Evolutionary conservation across 2,797 vertebrate species (phyloP), one percentile per base, ranked within the genome.

Genomic region (Galago senegalensis): DNA sequence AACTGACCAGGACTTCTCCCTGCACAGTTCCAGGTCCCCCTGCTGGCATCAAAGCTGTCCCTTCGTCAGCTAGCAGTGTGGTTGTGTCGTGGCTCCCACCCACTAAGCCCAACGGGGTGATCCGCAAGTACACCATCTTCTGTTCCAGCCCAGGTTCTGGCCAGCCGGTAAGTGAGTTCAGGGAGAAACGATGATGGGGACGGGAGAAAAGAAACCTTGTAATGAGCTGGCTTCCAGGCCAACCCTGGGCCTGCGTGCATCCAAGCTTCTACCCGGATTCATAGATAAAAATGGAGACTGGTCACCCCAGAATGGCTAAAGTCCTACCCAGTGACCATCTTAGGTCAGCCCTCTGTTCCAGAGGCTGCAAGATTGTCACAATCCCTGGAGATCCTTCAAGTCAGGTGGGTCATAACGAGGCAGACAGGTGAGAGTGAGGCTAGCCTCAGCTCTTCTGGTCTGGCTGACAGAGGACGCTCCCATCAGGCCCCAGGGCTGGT

Each of bases 121-220:
- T 99, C 98, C 99, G 99, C 96, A 99, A 99, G 94, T 99, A 99
- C 98, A 99, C 99, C 98, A 99, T 99, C 98, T 99, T 99, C 99
- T 99, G 99, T 99, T 99, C 99, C 98, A 99, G 99, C 98, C 99
- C 99, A 0, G 99, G 99, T 77, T 99, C 99, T 3, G 99, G 99
- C 93, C 99, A 99, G 98, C 99, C 99, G 97, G 99, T 99, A 98
- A 98, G 99, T 96, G 67, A 2, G 16, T 12, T 5, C 46, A 27
- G 16, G 5, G 46, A 43, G 18, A 29, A 72, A 81, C 5, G n/a
- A 23, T 9, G 34, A 53, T 27, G 21, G 23, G 20, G 2, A 11
- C 12, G 25, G 46, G 53, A 69, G 56, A 58, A 40, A 67, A 43
- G 43, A 21, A 67, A 12, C 40, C 29, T 29, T 58, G 1, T 16